A percentile compares a stretch with the other conserved stretches of the same genome.
phyloP scores from a whole-genome alignment of 2,888 invertebrate species.

The Lottia gigantea region DNA sequence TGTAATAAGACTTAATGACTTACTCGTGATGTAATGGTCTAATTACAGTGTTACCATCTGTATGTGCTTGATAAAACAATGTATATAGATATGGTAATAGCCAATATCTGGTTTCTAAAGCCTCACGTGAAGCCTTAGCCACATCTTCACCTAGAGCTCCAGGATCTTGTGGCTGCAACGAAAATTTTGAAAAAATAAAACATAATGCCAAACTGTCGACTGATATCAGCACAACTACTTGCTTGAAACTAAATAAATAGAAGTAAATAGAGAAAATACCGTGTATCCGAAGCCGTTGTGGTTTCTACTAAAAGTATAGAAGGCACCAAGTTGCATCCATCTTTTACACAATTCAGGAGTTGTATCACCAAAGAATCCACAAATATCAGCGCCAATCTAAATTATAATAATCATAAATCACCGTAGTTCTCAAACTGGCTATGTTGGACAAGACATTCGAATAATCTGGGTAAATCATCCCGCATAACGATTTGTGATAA shows the following conservation, averaged over 20 bases:
- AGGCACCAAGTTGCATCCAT: slow-evolving; percentile 63
- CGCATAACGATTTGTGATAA: no score
- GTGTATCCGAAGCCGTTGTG: slow-evolving; percentile 41
- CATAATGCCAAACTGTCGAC: no score
- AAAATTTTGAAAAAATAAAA: no score
- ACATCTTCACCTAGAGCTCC: slow-evolving; percentile 53
- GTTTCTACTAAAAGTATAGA: slow-evolving; percentile 60
- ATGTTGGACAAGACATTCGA: no score
- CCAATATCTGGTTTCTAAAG: slow-evolving; percentile 57
- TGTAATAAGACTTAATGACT: slow-evolving; percentile 21
- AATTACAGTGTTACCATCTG: slow-evolving; percentile 79
- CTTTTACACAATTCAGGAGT: slow-evolving; percentile 54
- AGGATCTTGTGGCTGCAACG: slow-evolving; percentile 59
- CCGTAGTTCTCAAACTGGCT: no score
- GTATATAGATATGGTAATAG: slow-evolving; percentile 65
- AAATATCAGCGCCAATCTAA: slow-evolving; percentile 62
- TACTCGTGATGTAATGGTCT: slow-evolving; percentile 85
- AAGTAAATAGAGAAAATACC: no score
- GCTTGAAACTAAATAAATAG: neutral
- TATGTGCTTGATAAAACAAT: slow-evolving; percentile 70
- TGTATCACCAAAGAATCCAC: slow-evolving; percentile 54
- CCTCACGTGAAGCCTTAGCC: slow-evolving; percentile 48
- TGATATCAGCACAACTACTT: neutral
- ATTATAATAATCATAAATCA: neutral
- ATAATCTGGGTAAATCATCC: no score